phyloP scores from a whole-genome alignment of 1,140 invertebrate genomes.

The Philaenus spumarius region DNA sequence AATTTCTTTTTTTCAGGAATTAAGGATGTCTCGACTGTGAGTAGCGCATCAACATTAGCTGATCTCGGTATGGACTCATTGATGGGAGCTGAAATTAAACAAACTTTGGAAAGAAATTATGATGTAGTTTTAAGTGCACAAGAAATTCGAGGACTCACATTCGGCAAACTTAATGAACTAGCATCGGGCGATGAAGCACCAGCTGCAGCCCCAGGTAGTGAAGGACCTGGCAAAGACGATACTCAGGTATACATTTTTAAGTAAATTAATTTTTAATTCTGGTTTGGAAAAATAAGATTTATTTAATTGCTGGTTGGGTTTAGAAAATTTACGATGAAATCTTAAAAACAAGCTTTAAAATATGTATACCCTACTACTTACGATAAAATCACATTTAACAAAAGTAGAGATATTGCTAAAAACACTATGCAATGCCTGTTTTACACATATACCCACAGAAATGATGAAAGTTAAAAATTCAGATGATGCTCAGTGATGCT shows the following conservation, averaged over 20 bases:
- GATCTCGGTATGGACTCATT: slow-evolving; percentile 96
- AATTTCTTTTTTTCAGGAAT: slow-evolving; percentile 41
- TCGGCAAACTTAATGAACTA: slow-evolving; percentile 63
- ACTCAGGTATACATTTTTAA: not conserved
- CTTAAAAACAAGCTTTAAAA: no score
- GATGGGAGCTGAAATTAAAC: slow-evolving; percentile 98
- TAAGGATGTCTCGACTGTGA: slow-evolving; percentile 73
- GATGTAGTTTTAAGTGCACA: slow-evolving; percentile 81
- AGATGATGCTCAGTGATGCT: no score
- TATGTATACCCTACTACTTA: no score
- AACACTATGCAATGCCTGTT: no score
- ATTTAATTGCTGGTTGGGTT: not conserved
- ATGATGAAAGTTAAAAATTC: no score
- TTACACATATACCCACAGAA: no score
- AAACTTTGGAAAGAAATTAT: slow-evolving; percentile 87
- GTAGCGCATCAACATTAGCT: slow-evolving; percentile 64
- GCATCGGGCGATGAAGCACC: slow-evolving; percentile 41
- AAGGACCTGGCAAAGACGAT: not conserved
- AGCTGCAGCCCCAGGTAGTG: slow-evolving; percentile 12
- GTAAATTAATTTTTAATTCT: not conserved
- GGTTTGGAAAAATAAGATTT: not conserved
- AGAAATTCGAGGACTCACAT: slow-evolving; percentile 78
- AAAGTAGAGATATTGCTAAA: no score
- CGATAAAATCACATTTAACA: no score
- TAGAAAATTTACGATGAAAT: no score